phyloP scores from a whole-genome alignment of 2,113 vertebrate species.

The Microtus oregoni region DNA sequence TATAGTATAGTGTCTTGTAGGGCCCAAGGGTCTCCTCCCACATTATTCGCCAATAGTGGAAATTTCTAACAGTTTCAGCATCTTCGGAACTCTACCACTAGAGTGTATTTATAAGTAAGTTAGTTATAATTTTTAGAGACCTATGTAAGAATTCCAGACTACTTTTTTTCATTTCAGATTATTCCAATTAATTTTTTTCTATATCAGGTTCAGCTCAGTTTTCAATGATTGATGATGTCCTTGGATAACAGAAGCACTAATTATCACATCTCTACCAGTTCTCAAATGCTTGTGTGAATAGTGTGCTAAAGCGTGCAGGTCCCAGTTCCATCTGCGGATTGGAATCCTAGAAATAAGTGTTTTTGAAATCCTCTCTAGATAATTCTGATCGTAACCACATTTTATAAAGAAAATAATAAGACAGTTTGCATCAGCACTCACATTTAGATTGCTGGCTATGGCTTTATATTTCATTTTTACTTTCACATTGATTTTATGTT shows the following conservation, averaged over 20 bases:
- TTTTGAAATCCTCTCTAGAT: neutral
- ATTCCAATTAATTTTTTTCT: neutral
- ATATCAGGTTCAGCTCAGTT: conserved; percentile 27
- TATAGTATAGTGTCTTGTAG: neutral
- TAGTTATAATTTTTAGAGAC: neutral
- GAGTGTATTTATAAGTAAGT: neutral
- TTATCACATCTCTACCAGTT: neutral
- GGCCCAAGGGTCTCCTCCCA: neutral
- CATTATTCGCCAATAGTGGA: neutral
- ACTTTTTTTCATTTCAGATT: neutral
- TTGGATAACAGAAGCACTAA: conserved; percentile 1
- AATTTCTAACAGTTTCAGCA: neutral
- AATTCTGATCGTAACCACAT: neutral
- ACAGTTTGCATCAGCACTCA: conserved; percentile 48
- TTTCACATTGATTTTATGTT: conserved; percentile 73
- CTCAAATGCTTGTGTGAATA: conserved; percentile 29
- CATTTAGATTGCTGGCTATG: conserved; percentile 61
- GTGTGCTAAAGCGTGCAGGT: neutral
- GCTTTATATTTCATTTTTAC: conserved; percentile 63
- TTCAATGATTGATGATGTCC: neutral
- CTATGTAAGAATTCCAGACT: neutral
- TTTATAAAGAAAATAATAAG: conserved; percentile 39
- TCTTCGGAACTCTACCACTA: neutral
- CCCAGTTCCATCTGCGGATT: neutral
- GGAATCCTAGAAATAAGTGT: neutral